Evolutionary conservation across 2,113 vertebrate species (phyloP).

Genomic region (Condylura cristata): DNA sequence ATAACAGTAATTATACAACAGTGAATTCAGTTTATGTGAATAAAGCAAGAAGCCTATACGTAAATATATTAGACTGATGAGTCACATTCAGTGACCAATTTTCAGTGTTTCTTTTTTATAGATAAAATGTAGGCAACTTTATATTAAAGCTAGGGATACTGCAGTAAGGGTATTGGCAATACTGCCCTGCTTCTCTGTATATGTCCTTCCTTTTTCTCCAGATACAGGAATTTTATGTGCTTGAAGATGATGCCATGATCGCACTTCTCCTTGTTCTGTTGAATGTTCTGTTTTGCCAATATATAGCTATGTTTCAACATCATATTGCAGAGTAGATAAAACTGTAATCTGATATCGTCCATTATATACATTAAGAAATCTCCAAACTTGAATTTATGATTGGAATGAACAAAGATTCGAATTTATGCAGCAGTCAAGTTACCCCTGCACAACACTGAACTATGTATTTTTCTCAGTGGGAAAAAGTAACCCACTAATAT

Average conservation of each 20-base stretch:
- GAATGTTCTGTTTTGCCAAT: background rate
- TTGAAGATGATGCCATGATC: background rate
- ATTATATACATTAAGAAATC: background rate
- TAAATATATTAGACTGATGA: background rate
- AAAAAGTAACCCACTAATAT: constrained; percentile 32
- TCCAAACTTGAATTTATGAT: background rate
- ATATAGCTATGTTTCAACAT: background rate
- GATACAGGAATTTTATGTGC: background rate
- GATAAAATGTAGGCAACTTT: background rate
- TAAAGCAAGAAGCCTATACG: background rate
- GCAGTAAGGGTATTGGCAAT: background rate
- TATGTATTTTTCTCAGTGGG: constrained; percentile 38
- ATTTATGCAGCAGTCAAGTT: constrained; percentile 15
- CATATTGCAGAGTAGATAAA: background rate
- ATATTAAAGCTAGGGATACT: background rate
- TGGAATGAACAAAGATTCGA: background rate
- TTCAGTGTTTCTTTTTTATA: background rate
- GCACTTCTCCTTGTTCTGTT: background rate
- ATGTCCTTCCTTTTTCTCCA: background rate
- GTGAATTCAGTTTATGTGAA: background rate
- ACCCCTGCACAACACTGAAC: background rate
- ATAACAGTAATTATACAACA: background rate
- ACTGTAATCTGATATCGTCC: background rate
- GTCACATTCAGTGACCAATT: background rate
- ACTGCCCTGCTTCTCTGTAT: background rate